Conservation (phyloP, 35 echinoderm and acorn worm genomes). For the Ophioderma brevispina region DNA sequence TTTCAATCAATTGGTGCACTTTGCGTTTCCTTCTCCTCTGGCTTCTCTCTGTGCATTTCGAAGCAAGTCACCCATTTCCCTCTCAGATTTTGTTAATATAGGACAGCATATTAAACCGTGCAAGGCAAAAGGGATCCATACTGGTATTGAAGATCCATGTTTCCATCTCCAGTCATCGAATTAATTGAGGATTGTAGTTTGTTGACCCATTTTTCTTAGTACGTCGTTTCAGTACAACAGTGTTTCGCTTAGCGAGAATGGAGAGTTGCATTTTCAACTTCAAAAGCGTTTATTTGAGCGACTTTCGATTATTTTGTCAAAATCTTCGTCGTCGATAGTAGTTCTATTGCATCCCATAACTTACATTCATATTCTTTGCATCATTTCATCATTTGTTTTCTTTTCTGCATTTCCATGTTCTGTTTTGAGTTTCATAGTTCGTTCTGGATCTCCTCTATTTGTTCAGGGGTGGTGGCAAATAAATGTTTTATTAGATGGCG, state of each 20-base stretch:
- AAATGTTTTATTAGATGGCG: conserved; percentile 59
- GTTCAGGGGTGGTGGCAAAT: not conserved
- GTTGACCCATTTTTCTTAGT: conserved; percentile 57
- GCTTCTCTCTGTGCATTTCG: conserved; percentile 54
- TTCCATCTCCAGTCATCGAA: conserved; percentile 64
- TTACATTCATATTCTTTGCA: conserved; percentile 12
- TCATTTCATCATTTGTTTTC: too few relatives aligned
- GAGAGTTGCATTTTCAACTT: conserved; percentile 41
- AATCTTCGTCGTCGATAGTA: not conserved
- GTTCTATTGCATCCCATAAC: conserved; percentile 1
- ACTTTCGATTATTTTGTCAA: conserved; percentile 32
- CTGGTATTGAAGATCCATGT: conserved; percentile 72
- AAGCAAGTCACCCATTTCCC: conserved; percentile 72
- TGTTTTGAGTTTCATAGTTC: too few relatives aligned
- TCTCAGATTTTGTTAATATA: conserved; percentile 70
- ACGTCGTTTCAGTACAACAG: conserved; percentile 21
- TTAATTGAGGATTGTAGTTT: conserved; percentile 58
- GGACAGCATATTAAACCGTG: conserved; percentile 58
- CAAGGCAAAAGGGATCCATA: conserved; percentile 37
- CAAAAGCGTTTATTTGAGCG: conserved; percentile 11
- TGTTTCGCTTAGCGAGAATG: conserved; percentile 19
- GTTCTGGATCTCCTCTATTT: not conserved
- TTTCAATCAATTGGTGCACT: not conserved
- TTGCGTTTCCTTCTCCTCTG: conserved; percentile 45
- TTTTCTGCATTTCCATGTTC: not conserved